Base-by-base conservation (phyloP, 2,888 invertebrate species). In the Nycteola revayana region DNA sequence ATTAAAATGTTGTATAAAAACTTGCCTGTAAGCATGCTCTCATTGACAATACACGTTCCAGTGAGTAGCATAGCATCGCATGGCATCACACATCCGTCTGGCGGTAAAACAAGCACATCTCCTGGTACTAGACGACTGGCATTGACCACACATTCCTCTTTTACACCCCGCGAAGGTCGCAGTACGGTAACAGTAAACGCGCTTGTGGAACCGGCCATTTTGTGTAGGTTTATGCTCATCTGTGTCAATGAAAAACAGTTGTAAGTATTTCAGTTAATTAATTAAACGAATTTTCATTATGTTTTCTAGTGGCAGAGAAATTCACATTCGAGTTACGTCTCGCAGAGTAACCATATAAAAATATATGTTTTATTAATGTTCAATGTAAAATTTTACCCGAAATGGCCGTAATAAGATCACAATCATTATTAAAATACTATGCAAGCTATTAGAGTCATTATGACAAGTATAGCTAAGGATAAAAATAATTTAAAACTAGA, bases 1-100 rank as follows among this genome's bases (percentile, higher is more conserved):
- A n/a, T n/a, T n/a, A n/a, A n/a, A n/a, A n/a, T n/a, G n/a, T n/a
- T n/a, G n/a, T n/a, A n/a, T n/a, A n/a, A n/a, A n/a, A 14, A 14
- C 3, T 14, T 71, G 94, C 95, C 96, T 44, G 98, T 98, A 2
- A 98, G 91, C 95, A 97, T 96, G 67, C 96, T 95, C 81, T 98
- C 98, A 71, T 98, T 97, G 36, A 98, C 96, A 54, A 98, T 96
- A 65, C 96, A 96, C 24, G 94, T 94, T 25, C 98, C 98, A 10
- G 93, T 93, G 10, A 97, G 86, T 11, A 98, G 86, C 47, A 97
- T 92, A 6, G 96, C 96, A 74, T 98, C 98, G 79, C 94, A 94
- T 1, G 93, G 92, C 90, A 95, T 92, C 7, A 93, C 86, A 66
- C 94, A 95, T 28, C 96, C 95, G 56, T 93, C 91, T 2, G 93